phyloP scores from a whole-genome alignment of 2,888 invertebrate genomes.

The Candidula unifasciata region DNA sequence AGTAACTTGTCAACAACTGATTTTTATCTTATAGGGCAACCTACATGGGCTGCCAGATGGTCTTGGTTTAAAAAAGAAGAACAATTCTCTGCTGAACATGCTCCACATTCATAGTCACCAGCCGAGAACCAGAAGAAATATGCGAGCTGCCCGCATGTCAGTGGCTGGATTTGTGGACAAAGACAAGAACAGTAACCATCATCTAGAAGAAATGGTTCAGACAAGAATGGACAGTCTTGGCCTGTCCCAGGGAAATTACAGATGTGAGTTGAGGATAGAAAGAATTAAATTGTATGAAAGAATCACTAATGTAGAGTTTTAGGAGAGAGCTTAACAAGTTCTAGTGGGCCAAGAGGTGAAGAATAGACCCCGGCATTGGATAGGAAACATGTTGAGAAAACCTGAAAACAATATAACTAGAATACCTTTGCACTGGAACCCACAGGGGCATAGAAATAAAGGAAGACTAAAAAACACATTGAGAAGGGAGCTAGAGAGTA shows the following conservation, averaged over 20 bases:
- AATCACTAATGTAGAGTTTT: too few species aligned
- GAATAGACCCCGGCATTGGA: too few species aligned
- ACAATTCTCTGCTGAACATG: not conserved
- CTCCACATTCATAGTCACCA: not conserved
- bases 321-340: too few species aligned
- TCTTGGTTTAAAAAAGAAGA: not conserved
- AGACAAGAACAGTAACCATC: slow-evolving; percentile 48
- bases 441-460: too few species aligned
- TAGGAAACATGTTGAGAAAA: too few species aligned
- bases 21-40: not conserved
- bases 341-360: too few species aligned
- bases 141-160: slow-evolving; percentile 38
- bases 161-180: slow-evolving; percentile 44
- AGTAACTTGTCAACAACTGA: not conserved
- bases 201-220: slow-evolving; percentile 54
- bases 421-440: too few species aligned
- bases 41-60: not conserved
- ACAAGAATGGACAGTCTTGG: slow-evolving; percentile 54
- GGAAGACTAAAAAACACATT: too few species aligned
- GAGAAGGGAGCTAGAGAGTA: too few species aligned
- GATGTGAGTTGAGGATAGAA: too few species aligned
- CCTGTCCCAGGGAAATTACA: slow-evolving; percentile 38
- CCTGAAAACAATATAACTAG: too few species aligned
- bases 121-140: slow-evolving; percentile 2
- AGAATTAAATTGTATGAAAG: too few species aligned